phyloP scores from a whole-genome alignment of 2,797 vertebrate genomes.

The Leuciscus waleckii region DNA sequence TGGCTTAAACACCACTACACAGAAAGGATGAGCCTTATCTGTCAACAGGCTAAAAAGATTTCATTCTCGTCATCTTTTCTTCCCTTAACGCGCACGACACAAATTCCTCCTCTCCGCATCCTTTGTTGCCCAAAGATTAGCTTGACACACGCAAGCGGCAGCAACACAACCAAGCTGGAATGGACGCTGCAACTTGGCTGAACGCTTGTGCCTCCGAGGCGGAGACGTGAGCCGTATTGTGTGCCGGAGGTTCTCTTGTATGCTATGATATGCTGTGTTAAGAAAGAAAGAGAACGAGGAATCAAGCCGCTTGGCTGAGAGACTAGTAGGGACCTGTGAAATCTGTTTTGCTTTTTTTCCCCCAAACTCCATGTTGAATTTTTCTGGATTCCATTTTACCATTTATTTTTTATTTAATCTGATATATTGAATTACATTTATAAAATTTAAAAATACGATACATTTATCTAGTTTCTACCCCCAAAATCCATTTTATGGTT shows the following conservation, averaged over 20 bases:
- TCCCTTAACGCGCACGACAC: constrained; percentile 65
- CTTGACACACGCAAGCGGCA: constrained; percentile 17
- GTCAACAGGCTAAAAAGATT: constrained; percentile 83
- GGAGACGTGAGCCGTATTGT: constrained; percentile 20
- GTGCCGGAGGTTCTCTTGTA: constrained; percentile 5
- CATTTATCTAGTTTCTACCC: neutral
- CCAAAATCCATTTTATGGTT: neutral
- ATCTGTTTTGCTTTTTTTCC: neutral
- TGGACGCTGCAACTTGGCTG: constrained; percentile 19
- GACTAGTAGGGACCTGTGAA: neutral
- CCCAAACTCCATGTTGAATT: neutral
- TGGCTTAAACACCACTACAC: constrained; percentile 79
- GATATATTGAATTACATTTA: neutral
- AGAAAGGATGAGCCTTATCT: constrained; percentile 80
- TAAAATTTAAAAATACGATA: neutral
- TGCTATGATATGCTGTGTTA: constrained; percentile 37
- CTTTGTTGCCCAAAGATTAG: constrained; percentile 53
- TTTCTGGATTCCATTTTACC: neutral
- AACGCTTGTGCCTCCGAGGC: constrained; percentile 3
- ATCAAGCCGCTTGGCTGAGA: neutral
- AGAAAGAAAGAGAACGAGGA: constrained; percentile 16
- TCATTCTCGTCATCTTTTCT: constrained; percentile 73
- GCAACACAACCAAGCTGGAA: constrained; percentile 33
- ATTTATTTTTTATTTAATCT: neutral
- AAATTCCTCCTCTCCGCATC: constrained; percentile 73